Evolutionary conservation across 2,113 vertebrate species (phyloP).

Genomic region (Phocoena phocoena): DNA sequence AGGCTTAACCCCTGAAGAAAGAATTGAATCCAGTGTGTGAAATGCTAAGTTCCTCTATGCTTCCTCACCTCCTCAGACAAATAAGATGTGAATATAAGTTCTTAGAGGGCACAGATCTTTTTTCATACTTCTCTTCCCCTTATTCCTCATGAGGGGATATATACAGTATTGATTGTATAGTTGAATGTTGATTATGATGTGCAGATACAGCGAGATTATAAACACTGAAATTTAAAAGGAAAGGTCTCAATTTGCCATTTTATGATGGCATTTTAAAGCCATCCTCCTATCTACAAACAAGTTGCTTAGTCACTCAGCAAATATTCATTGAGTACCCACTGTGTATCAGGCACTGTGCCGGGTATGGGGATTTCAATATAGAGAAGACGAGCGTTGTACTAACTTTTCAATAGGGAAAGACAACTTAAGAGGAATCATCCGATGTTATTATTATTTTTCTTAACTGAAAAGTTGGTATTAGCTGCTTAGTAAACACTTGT

Average conservation of each 20-base stretch:
- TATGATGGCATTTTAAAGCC: conserved; percentile 11
- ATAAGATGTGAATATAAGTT: not conserved
- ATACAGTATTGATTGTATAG: not conserved
- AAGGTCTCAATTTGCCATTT: not conserved
- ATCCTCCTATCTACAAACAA: not conserved
- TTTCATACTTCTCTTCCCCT: not conserved
- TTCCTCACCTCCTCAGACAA: not conserved
- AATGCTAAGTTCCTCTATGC: not conserved
- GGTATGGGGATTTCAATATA: not conserved
- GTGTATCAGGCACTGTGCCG: not conserved
- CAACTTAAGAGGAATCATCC: not conserved
- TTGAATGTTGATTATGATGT: not conserved
- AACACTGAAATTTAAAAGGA: not conserved
- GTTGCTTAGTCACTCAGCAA: not conserved
- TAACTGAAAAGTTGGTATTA: conserved; percentile 11
- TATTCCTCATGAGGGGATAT: not conserved
- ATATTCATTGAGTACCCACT: not conserved
- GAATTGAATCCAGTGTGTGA: not conserved
- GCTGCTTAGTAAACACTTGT: conserved; percentile 17
- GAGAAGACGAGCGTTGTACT: not conserved
- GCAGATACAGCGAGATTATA: not conserved
- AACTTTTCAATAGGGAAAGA: not conserved
- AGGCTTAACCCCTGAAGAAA: not conserved
- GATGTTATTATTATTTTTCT: not conserved
- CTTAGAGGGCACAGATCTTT: not conserved